Evolutionary conservation across 2,113 vertebrate genomes (phyloP).

Genomic region (Saimiri boliviensis): DNA sequence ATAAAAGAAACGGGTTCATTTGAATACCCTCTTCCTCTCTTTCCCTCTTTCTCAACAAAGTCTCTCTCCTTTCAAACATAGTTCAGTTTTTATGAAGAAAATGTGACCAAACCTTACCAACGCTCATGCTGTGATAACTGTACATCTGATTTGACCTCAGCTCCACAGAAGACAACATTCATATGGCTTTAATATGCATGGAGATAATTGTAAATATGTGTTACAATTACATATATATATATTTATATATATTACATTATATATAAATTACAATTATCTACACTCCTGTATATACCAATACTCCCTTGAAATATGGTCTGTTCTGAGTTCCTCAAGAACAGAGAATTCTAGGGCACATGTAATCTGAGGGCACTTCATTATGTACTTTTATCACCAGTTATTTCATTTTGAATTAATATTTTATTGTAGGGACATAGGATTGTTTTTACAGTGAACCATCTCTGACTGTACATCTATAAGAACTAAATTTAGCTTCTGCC

Average conservation of each 20-base stretch:
- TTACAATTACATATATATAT: too few species aligned
- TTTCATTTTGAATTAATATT: conserved; percentile 35
- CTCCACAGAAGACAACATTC: not conserved
- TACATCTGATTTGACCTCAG: not conserved
- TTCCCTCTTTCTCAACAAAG: not conserved
- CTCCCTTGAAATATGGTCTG: not conserved
- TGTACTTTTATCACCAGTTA: conserved; percentile 12
- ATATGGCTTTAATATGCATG: not conserved
- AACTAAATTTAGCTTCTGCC: not conserved
- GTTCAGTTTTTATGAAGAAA: not conserved
- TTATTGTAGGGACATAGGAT: not conserved
- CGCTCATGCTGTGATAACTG: not conserved
- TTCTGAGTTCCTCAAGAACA: not conserved
- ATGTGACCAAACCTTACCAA: not conserved
- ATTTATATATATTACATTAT: not conserved
- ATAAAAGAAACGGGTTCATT: not conserved
- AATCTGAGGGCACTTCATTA: not conserved
- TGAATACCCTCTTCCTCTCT: not conserved
- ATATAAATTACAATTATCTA: not conserved
- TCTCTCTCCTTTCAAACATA: not conserved
- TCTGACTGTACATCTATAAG: not conserved
- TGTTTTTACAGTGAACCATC: not conserved
- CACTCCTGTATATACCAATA: not conserved
- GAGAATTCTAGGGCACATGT: not conserved
- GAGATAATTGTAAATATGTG: not conserved